phyloP scores from a whole-genome alignment of 2,888 invertebrate genomes.

The Pedicia rivosa region DNA sequence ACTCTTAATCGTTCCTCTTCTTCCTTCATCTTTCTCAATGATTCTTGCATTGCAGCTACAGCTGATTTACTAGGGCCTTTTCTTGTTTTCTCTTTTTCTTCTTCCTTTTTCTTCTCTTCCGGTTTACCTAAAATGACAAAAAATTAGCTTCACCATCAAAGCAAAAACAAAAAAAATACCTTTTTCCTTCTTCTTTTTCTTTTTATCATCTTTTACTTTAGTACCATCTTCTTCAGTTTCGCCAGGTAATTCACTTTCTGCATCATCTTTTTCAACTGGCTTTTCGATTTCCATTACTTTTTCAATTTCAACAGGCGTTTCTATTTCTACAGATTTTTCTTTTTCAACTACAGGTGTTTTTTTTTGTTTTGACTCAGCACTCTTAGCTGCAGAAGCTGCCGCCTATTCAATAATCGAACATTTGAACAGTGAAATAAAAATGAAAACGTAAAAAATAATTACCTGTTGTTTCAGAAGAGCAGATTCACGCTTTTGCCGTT shows the following conservation, averaged over 20 bases:
- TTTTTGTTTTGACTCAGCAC: slow-evolving; percentile 66
- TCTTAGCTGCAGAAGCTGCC: slow-evolving; percentile 33
- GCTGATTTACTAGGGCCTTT: slow-evolving; percentile 68
- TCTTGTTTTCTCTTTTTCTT: slow-evolving; percentile 39
- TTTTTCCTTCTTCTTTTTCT: slow-evolving; percentile 25
- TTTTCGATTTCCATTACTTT: slow-evolving; percentile 8
- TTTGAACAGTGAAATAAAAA: neutral
- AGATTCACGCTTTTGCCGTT: slow-evolving; percentile 57
- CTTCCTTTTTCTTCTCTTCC: slow-evolving; percentile 29
- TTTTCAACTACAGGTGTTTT: slow-evolving; percentile 42
- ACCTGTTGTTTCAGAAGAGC: slow-evolving; percentile 27
- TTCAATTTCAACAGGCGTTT: slow-evolving; percentile 9
- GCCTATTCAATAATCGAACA: too few relatives aligned
- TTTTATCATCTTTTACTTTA: slow-evolving; percentile 42
- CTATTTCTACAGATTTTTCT: slow-evolving; percentile 13
- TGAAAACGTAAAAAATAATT: neutral
- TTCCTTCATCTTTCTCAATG: slow-evolving; percentile 72
- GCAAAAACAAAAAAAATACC: slow-evolving; percentile 7
- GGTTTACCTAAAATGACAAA: slow-evolving; percentile 26
- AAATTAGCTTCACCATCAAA: neutral
- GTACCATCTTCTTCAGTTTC: slow-evolving; percentile 32
- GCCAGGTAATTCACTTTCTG: slow-evolving; percentile 12
- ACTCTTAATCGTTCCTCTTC: slow-evolving; percentile 57
- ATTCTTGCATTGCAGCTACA: slow-evolving; percentile 84
- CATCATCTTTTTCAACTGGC: neutral